These are phyloP conservation scores for Drosophila jambulina DNA, from an alignment of 1,140 invertebrate species.

Conservation along the genomic window DNA sequence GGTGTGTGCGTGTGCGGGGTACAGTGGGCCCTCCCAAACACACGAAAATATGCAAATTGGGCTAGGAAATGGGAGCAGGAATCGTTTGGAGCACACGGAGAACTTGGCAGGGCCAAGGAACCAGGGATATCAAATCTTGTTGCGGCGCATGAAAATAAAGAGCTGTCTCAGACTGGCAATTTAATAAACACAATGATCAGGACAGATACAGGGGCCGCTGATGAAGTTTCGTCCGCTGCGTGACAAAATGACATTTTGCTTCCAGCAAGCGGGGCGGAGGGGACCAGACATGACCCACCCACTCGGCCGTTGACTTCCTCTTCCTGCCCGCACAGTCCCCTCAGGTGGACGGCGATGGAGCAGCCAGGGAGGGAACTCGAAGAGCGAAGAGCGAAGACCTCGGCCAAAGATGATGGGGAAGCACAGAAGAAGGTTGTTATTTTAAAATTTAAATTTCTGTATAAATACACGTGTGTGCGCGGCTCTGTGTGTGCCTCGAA, in stretches of 20 bases:
- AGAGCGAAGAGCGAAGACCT: slow-evolving; percentile 8
- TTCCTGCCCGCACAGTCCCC: slow-evolving; percentile 27
- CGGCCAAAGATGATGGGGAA: slow-evolving; percentile 19
- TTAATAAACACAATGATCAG: slow-evolving; percentile 76
- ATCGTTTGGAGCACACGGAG: slow-evolving; percentile 34
- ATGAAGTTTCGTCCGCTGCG: slow-evolving; percentile 67
- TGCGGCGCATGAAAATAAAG: slow-evolving; percentile 28
- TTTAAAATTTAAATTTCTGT: slow-evolving; percentile 84
- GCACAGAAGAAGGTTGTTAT: slow-evolving; percentile 62
- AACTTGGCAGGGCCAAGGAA: slow-evolving; percentile 5
- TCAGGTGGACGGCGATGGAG: slow-evolving; percentile 61
- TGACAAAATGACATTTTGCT: slow-evolving; percentile 82
- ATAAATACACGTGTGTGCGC: slow-evolving; percentile 67
- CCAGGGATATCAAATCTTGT: slow-evolving; percentile 26
- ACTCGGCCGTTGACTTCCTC: slow-evolving; percentile 41
- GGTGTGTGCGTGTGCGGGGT: background rate
- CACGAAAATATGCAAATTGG: slow-evolving; percentile 63
- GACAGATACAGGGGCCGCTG: slow-evolving; percentile 14
- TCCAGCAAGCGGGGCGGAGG: slow-evolving; percentile 24
- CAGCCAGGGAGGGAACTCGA: slow-evolving; percentile 54
- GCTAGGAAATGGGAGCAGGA: slow-evolving; percentile 15
- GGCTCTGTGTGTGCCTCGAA: slow-evolving; percentile 37
- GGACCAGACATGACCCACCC: slow-evolving; percentile 31
- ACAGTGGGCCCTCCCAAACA: background rate
- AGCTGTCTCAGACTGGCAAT: slow-evolving; percentile 50